A percentile compares a stretch with the other conserved stretches of the same genome.
These are phyloP conservation scores for Desoria tigrina DNA, from an alignment of 2,888 invertebrate genomes.

Conservation along the genomic window DNA sequence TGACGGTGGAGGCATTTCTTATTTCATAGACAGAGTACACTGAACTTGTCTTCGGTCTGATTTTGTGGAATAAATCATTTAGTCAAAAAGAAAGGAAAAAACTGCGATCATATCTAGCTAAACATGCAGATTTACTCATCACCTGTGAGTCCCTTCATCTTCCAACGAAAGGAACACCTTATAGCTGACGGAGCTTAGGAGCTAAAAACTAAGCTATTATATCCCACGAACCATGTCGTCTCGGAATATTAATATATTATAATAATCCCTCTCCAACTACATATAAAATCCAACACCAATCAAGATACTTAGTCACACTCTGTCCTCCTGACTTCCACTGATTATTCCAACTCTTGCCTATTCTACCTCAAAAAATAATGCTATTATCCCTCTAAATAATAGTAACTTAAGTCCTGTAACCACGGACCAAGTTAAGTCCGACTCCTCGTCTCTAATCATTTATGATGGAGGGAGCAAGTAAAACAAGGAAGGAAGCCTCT, in stretches of 20 bases:
- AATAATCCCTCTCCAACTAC: no score
- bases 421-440: slow-evolving; percentile 1
- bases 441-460: neutral
- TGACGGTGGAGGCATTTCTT: slow-evolving; percentile 3
- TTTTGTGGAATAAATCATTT: slow-evolving; percentile 53
- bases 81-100: slow-evolving; percentile 45
- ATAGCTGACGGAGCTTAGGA: neutral
- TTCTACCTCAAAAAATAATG: neutral
- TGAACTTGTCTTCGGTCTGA: slow-evolving; percentile 52
- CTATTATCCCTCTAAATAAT: slow-evolving; percentile 6
- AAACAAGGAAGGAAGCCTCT: neutral
- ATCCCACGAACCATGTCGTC: neutral
- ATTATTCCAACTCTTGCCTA: neutral
- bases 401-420: neutral
- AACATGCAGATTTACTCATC: slow-evolving; percentile 30
- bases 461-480: slow-evolving; percentile 1
- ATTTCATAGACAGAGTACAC: slow-evolving; percentile 42
- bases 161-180: neutral
- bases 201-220: neutral
- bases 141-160: slow-evolving; percentile 7
- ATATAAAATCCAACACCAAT: slow-evolving; percentile 5
- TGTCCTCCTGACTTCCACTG: neutral
- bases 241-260: no score
- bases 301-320: slow-evolving; percentile 10
- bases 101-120: slow-evolving; percentile 44